Percentiles rank a stretch among this genome's conserved stretches.
phyloP scores from a whole-genome alignment of 2,797 vertebrate genomes.

The Sternarchorhynchus goeldii region DNA sequence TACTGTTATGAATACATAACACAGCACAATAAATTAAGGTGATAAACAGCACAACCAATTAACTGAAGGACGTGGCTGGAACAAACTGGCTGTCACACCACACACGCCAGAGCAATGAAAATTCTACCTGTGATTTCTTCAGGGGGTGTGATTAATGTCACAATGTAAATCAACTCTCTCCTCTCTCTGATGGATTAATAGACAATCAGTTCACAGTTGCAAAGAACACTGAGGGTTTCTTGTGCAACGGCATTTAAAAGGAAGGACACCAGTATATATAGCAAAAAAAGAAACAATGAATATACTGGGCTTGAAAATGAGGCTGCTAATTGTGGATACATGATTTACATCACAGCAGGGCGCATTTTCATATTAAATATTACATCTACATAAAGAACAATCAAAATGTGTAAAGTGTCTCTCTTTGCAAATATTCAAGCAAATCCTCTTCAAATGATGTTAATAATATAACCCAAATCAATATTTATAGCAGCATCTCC shows the following conservation, averaged over 20 bases:
- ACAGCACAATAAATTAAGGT: constrained; percentile 55
- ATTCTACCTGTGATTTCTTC: constrained; percentile 19
- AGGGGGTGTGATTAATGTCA: constrained; percentile 46
- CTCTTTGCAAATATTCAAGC: neutral
- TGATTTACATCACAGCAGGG: constrained; percentile 4
- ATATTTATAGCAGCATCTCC: neutral
- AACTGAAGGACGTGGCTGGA: constrained; percentile 7
- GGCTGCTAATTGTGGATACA: constrained; percentile 5
- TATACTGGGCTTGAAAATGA: neutral
- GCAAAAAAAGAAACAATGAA: constrained; percentile 2
- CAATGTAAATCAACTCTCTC: constrained; percentile 38
- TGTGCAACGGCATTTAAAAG: constrained; percentile 67
- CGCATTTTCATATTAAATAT: no score
- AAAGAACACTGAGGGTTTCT: constrained; percentile 18
- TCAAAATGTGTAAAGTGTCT: no score
- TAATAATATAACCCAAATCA: neutral
- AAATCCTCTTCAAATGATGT: neutral
- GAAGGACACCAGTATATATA: constrained; percentile 55
- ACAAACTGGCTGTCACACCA: constrained; percentile 2
- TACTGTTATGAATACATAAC: constrained; percentile 61
- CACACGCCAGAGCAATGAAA: constrained; percentile 19
- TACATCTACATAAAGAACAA: no score
- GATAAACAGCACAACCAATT: constrained; percentile 62
- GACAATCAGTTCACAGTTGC: constrained; percentile 16
- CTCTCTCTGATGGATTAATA: constrained; percentile 42